Evolutionary conservation across 53 echinoderm and acorn worm species (phyloP).

Genomic region (Astropecten irregularis): DNA sequence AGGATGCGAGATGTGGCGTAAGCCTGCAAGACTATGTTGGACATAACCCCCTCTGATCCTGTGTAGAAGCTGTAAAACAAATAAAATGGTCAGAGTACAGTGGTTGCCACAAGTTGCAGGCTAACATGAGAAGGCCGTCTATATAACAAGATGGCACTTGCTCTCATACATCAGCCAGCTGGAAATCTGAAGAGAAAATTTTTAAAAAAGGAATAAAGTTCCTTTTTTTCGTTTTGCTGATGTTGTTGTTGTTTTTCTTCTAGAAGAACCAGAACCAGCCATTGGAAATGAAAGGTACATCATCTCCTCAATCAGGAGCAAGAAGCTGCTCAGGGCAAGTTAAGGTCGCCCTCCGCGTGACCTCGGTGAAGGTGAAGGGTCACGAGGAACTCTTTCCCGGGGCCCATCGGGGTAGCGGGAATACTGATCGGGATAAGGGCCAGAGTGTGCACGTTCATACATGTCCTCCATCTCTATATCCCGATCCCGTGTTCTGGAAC

Average conservation of each 20-base stretch:
- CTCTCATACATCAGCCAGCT: slow-evolving; percentile 3
- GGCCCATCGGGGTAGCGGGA: slow-evolving; percentile 59
- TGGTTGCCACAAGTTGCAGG: not conserved
- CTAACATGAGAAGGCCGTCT: not conserved
- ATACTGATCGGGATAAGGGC: slow-evolving; percentile 81
- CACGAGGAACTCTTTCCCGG: slow-evolving; percentile 77
- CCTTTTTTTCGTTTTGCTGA: too few species aligned
- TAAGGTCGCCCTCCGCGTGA: slow-evolving; percentile 82
- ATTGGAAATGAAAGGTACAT: slow-evolving; percentile 15
- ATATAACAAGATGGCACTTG: not conserved
- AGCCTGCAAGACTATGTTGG: not conserved
- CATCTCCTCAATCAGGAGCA: slow-evolving; percentile 11
- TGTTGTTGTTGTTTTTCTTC: too few species aligned
- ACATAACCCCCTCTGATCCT: not conserved
- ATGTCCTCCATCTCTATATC: slow-evolving; percentile 99
- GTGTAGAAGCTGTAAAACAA: too few species aligned
- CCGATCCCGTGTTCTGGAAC: slow-evolving; percentile 71
- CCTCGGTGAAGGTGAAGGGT: slow-evolving; percentile 85
- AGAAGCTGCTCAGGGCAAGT: slow-evolving; percentile 33
- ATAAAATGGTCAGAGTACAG: too few species aligned
- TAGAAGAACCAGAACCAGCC: slow-evolving; percentile 1
- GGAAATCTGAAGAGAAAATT: not conserved
- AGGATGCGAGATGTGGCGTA: too few species aligned
- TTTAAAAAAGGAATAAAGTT: too few species aligned
- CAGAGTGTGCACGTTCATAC: slow-evolving; percentile 71